Evolutionary conservation across 2,113 vertebrate genomes (phyloP).

Genomic region (Falco punctatus): DNA sequence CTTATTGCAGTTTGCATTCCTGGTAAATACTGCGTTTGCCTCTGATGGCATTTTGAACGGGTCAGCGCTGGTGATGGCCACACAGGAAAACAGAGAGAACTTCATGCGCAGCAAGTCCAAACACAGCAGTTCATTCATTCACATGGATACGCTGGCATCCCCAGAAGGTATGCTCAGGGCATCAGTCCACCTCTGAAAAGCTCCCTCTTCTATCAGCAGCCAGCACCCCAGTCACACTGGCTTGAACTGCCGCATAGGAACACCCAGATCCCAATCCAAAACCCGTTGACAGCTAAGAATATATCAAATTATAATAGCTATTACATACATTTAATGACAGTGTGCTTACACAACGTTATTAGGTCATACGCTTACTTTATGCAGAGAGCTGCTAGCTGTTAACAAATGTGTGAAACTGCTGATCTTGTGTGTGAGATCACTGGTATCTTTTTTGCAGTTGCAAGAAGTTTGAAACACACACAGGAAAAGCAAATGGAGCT

Average conservation of each 20-base stretch:
- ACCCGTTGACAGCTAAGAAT: slow-evolving; percentile 36
- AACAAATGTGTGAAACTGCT: slow-evolving; percentile 11
- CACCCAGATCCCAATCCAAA: not conserved
- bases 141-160: fast-evolving
- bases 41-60: not conserved
- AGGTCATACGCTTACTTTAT: not conserved
- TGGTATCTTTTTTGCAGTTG: not conserved
- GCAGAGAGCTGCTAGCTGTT: not conserved
- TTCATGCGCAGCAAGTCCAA: not conserved
- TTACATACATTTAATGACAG: not conserved
- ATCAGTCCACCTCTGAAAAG: not conserved
- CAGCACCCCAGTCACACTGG: not conserved
- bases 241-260: not conserved
- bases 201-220: not conserved
- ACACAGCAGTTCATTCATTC: not conserved
- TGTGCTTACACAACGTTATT: slow-evolving; percentile 18
- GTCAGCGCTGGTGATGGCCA: not conserved
- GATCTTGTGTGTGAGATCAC: not conserved
- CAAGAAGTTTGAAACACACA: not conserved
- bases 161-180: not conserved
- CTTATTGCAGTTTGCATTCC: not conserved
- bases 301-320: not conserved
- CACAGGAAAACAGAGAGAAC: not conserved
- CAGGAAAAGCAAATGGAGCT: not conserved
- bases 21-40: not conserved